Evolutionary conservation across 1,140 invertebrate species (phyloP), one percentile per base, ranked within the genome.

Genomic region (Ruditapes philippinarum): DNA sequence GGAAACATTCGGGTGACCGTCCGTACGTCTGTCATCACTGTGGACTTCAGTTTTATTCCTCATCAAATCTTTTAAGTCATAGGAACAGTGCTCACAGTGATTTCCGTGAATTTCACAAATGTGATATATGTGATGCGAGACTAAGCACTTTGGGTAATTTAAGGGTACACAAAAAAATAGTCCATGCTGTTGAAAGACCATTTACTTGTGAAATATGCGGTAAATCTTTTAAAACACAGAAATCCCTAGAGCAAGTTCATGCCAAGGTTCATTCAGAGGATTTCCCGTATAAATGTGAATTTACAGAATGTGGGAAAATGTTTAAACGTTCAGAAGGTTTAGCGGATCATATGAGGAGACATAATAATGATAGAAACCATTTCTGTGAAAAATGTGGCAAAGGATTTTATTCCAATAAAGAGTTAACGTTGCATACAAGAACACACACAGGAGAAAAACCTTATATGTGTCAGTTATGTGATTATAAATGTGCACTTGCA

Each of bases 1-100:
- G 98, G 25, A 99, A 98, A 0, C 98, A 99, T 78, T 99, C 98
- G 0, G 98, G 99, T 93, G 98, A 98, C 91, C 99, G 99, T 94
- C 98, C 98, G 0, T 99, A 99, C 96, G 97, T 98, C 93, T 99
- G 98, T 94, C 96, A 97, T 79, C 97, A 97, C 0, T 99, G 98
- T 93, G 98, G 98, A 36, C 98, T 98, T 95, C 98, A 98, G 1
- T 98, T 98, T 95, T 97, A 98, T 57, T 96, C 98, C 79, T 98
- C 98, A 93, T 98, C 98, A 95, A 98, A 98, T 95, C 96, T 98
- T 36, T 96, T 98, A 87, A 97, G 98, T 85, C 98, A 99, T 94
- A 80, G 49, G 28, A 40, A 68, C 45, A 68, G 36, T 31, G 31
- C 40, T 3, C 85, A 88, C 22, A 65, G 45, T 22, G 54, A 65